Base-by-base conservation (phyloP, 2,888 invertebrate genomes). In the Drosophila yooni region DNA sequence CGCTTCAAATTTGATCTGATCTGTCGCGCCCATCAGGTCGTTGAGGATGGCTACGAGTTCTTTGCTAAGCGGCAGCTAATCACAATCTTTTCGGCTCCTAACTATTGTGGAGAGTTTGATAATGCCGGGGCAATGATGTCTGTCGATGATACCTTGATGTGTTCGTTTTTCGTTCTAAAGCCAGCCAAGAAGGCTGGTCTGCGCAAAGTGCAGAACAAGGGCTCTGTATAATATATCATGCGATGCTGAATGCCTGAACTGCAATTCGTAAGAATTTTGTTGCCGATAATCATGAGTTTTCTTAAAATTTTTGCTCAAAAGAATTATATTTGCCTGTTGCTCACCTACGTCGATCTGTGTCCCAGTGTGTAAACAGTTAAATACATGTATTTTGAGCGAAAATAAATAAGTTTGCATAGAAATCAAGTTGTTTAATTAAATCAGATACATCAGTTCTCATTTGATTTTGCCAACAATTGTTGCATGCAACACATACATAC, bases 1-100 rank as follows among this genome's bases (percentile, higher is more conserved):
- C 98, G 99, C 94, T 99, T 99, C 94, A 99, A 99, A 94, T 97
- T 99, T 93, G 99, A 99, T 94, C 95, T 99, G 94, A 98, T 99
- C 93, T 99, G 99, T 94, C 96, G 99, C 91, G 99, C 99, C 79
- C 99, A 99, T 94, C 99, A 99, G 95, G 98, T 99, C 63, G 98
- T 99, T 0, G 98, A 99, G 94, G 98, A 99, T 94, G 99, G 99
- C 2, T 99, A 99, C 93, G 98, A 99, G 94, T 97, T 97, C 94
- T 97, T 97, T 94, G 99, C 99, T 61, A 99, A 99, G 93, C 94
- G 99, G 74, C 98, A 99, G 92, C 94, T 99, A 82, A 98, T 98
- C 59, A 97, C 97, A 27, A 93, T 97, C 67, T 97, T 97, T 93
- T 96, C 96, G 74, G 98, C 98, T 43, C 98, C 98, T 46, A 97